Percentiles rank a stretch among this genome's conserved stretches.
Conservation (phyloP, 2,797 vertebrate species). For the Brachyalestes nurse region DNA sequence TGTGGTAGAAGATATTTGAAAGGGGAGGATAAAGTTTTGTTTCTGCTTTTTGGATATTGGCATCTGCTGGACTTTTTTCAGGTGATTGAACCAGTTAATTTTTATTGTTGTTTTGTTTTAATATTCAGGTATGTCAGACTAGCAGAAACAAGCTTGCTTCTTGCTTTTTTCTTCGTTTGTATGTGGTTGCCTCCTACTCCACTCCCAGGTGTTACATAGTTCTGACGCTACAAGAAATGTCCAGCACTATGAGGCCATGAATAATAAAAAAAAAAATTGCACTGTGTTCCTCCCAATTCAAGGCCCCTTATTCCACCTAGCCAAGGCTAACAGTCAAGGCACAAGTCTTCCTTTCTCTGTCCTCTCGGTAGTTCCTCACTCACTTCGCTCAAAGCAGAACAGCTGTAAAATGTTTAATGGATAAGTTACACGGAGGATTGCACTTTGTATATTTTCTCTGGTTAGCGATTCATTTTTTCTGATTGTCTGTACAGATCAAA, state of each 20-base stretch:
- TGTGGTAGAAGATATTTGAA: neutral
- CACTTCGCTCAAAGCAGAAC: slow-evolving; percentile 14
- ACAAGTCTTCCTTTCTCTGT: slow-evolving; percentile 29
- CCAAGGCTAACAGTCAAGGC: slow-evolving; percentile 43
- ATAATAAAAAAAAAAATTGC: slow-evolving; percentile 37
- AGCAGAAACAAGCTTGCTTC: neutral
- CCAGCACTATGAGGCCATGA: slow-evolving; percentile 17
- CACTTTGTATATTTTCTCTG: neutral
- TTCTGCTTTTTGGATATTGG: neutral
- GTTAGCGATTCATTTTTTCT: neutral
- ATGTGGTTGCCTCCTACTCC: slow-evolving; percentile 25
- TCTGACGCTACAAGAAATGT: slow-evolving; percentile 1
- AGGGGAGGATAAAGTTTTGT: neutral
- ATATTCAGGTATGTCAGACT: neutral
- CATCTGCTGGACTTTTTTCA: neutral
- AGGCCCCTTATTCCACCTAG: slow-evolving; percentile 10
- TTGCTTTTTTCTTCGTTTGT: slow-evolving; percentile 13
- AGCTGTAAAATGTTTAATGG: slow-evolving; percentile 13
- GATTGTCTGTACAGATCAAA: neutral
- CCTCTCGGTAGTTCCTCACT: slow-evolving; percentile 18
- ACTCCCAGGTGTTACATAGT: slow-evolving; percentile 19
- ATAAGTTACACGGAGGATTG: neutral
- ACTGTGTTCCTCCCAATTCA: neutral
- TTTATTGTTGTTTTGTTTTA: neutral
- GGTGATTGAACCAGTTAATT: neutral